Conservation (phyloP, 2,888 invertebrate genomes). For the Liodrosophila aerea region DNA sequence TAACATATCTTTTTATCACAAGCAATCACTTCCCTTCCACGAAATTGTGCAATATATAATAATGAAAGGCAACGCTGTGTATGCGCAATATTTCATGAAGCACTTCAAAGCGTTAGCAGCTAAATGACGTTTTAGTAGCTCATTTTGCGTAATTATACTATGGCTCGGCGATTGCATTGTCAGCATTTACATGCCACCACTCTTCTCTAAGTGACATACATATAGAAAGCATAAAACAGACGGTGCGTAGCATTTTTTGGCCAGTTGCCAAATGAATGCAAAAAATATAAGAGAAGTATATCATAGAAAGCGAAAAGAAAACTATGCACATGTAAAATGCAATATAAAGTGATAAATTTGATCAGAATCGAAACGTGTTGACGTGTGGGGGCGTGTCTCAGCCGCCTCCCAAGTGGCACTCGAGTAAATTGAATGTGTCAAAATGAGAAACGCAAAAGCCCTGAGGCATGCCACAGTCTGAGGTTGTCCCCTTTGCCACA, state of each 20-base stretch:
- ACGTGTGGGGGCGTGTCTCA: conserved; percentile 43
- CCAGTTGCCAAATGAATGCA: conserved; percentile 33
- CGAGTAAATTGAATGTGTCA: conserved; percentile 71
- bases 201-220: neutral
- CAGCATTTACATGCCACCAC: conserved; percentile 26
- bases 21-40: too few species aligned
- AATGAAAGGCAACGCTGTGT: conserved; percentile 23
- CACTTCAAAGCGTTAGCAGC: conserved; percentile 44
- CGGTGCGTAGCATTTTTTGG: conserved; percentile 30
- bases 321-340: conserved; percentile 47
- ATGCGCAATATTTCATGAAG: conserved; percentile 53
- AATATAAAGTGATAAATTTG: conserved; percentile 58
- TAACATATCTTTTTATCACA: neutral
- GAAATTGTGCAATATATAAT: neutral
- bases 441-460: conserved; percentile 41
- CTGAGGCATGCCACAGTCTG: neutral
- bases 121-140: conserved; percentile 36
- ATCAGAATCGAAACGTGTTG: conserved; percentile 42
- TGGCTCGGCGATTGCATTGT: conserved; percentile 8
- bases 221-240: conserved; percentile 27
- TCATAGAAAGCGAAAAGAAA: conserved; percentile 8
- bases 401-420: conserved; percentile 30
- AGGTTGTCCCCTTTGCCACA: neutral
- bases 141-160: conserved; percentile 44
- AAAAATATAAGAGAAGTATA: too few species aligned